Conservation (phyloP, 2,113 vertebrate genomes). For the Oxyura jamaicensis region DNA sequence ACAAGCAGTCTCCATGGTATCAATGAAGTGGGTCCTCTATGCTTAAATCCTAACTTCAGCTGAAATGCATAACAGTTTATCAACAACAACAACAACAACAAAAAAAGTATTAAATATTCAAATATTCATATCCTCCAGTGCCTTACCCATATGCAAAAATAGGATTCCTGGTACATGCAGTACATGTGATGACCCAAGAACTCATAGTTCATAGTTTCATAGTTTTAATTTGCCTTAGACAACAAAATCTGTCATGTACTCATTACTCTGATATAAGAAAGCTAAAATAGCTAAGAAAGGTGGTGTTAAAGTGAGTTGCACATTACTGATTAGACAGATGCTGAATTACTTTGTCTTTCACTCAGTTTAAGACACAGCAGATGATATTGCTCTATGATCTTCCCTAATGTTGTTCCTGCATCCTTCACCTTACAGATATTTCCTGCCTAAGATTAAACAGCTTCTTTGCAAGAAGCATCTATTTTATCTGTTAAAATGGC, state of each 20-base stretch:
- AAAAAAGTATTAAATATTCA: neutral
- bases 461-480: neutral
- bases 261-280: neutral
- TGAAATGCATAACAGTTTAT: neutral
- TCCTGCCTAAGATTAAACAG: neutral
- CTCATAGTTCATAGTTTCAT: neutral
- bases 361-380: neutral
- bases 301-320: neutral
- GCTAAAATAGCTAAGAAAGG: neutral
- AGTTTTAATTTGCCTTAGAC: neutral
- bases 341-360: neutral
- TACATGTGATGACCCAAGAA: neutral
- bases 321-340: neutral
- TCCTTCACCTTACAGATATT: neutral
- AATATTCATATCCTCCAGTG: neutral
- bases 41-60: neutral
- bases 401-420: neutral
- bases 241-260: neutral
- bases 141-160: neutral
- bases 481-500: neutral
- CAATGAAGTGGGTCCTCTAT: neutral
- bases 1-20: neutral
- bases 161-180: neutral
- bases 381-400: neutral
- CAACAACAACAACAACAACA: neutral